These are phyloP conservation scores for Allacma fusca DNA, from an alignment of 2,888 invertebrate genomes.

Conservation along the genomic window DNA sequence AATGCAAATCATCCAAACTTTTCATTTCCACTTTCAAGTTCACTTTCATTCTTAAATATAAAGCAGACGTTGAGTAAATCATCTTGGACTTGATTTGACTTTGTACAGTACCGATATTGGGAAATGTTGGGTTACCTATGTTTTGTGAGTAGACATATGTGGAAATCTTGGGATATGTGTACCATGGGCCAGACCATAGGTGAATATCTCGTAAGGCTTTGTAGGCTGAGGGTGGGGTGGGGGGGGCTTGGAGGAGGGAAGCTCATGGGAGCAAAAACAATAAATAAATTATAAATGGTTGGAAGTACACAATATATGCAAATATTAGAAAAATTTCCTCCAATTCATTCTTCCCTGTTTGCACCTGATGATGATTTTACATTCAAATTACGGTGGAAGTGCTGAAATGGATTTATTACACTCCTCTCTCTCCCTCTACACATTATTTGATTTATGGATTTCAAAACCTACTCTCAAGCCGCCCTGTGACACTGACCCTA, in stretches of 20 bases:
- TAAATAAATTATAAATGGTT: conserved; percentile 18
- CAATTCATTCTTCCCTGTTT: neutral
- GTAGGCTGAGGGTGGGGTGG: neutral
- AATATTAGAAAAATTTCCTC: neutral
- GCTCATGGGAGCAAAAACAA: neutral
- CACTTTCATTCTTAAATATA: conserved; percentile 4
- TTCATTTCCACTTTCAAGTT: neutral
- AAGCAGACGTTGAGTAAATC: too few relatives aligned
- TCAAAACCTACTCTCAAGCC: neutral
- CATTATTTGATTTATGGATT: conserved; percentile 18
- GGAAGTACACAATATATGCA: conserved; percentile 3
- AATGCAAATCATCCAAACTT: conserved; percentile 9
- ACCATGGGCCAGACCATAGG: too few relatives aligned
- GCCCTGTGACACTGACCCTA: conserved; percentile 13
- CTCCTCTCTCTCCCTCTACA: neutral
- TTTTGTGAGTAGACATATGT: too few relatives aligned
- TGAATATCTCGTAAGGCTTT: too few relatives aligned
- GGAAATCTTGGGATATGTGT: too few relatives aligned
- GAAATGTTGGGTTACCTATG: too few relatives aligned
- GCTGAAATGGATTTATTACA: conserved; percentile 21
- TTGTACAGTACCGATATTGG: too few relatives aligned
- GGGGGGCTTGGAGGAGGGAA: conserved; percentile 16
- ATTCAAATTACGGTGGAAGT: conserved; percentile 1
- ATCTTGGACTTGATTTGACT: too few relatives aligned
- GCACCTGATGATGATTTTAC: conserved; percentile 1